These are phyloP conservation scores for Listrodromus nycthemerus DNA, from an alignment of 2,888 invertebrate genomes.

Conservation along the genomic window DNA sequence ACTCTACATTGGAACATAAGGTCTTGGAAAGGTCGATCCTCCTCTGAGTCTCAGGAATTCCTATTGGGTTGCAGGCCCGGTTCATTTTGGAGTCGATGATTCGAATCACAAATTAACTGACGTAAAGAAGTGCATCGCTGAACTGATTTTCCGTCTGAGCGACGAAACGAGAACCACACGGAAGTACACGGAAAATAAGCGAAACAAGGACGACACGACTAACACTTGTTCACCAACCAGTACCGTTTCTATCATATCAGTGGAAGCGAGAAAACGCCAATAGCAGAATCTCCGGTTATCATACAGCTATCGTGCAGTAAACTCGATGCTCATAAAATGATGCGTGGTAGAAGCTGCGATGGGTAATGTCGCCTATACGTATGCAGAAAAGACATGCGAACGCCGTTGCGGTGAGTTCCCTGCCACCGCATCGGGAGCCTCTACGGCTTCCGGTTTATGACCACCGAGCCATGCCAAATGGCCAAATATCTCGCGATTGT, in stretches of 20 bases:
- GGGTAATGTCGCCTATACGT: constrained; percentile 7
- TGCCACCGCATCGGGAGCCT: constrained; percentile 8
- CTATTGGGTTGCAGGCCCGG: not conserved
- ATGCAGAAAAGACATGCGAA: constrained; percentile 42
- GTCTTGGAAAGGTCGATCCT: not conserved
- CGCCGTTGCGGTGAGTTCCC: constrained; percentile 40
- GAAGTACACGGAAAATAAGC: not conserved
- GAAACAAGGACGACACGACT: not conserved
- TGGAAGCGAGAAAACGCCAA: constrained; percentile 35
- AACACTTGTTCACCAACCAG: not conserved
- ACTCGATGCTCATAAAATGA: constrained; percentile 38
- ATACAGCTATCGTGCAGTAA: constrained; percentile 18
- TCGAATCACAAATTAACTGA: not conserved
- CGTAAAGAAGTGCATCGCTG: not conserved
- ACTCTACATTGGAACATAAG: no score
- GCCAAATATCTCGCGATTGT: constrained; percentile 66
- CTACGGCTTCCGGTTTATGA: constrained; percentile 50
- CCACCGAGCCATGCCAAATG: constrained; percentile 57
- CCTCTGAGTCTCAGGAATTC: no score
- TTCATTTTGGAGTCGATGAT: not conserved
- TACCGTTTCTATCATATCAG: constrained; percentile 32
- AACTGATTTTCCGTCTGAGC: not conserved
- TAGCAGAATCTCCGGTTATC: constrained; percentile 29
- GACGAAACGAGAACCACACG: not conserved
- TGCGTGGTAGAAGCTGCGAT: constrained; percentile 40